A percentile compares a stretch with the other conserved stretches of the same genome.
Evolutionary conservation across 2,797 vertebrate genomes (phyloP).

Genomic region (Heliangelus exortis): DNA sequence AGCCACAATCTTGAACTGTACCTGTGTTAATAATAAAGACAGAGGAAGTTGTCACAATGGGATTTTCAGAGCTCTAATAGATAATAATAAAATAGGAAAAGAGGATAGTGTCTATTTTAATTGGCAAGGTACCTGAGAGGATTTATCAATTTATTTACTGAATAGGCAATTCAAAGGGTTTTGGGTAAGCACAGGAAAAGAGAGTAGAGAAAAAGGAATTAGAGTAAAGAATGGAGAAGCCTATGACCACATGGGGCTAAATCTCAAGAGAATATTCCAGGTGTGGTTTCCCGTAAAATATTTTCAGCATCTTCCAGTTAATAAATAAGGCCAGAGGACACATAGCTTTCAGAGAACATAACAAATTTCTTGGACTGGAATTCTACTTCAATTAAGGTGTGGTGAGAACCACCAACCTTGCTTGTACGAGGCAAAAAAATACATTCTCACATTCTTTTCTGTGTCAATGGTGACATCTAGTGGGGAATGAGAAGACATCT

Average conservation of each 20-base stretch:
- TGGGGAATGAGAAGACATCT: not conserved
- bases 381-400: not conserved
- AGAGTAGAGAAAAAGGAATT: not conserved
- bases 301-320: not conserved
- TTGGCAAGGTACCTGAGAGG: not conserved
- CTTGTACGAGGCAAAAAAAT: not conserved
- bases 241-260: not conserved
- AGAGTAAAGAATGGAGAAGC: not conserved
- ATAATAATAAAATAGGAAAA: not conserved
- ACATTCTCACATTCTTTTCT: fast-evolving
- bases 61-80: not conserved
- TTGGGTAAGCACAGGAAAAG: not conserved
- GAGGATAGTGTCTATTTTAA: not conserved
- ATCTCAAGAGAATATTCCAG: not conserved
- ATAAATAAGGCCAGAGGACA: not conserved
- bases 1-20: not conserved
- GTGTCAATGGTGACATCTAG: not conserved
- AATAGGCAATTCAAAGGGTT: not conserved
- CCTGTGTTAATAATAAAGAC: not conserved
- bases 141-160: not conserved
- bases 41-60: not conserved
- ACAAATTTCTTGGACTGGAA: not conserved
- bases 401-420: not conserved
- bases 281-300: not conserved
- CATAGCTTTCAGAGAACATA: not conserved